Percentiles rank a stretch among this genome's conserved stretches.
phyloP scores from a whole-genome alignment of 2,113 vertebrate species.

The Ivindomyrus marchei region DNA sequence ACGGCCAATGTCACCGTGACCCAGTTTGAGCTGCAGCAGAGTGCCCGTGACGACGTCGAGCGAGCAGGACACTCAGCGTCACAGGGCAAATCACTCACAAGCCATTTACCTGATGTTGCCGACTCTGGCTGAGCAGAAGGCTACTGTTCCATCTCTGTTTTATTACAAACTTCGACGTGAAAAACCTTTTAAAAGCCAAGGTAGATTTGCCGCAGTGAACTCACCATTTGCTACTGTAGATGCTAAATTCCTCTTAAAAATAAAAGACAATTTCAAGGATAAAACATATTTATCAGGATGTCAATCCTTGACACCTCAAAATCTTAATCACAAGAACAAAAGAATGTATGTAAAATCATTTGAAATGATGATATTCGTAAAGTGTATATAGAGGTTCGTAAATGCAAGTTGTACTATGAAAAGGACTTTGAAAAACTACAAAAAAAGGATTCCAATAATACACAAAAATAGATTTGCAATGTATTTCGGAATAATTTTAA shows the following conservation, averaged over 20 bases:
- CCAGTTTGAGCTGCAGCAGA: background rate
- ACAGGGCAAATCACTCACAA: background rate
- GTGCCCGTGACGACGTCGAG: background rate
- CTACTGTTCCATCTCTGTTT: background rate
- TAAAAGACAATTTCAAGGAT: background rate
- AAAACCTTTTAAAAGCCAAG: background rate
- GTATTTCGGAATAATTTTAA: slow-evolving; percentile 11
- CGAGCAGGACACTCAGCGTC: background rate
- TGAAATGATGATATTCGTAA: background rate
- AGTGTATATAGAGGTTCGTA: slow-evolving; percentile 3
- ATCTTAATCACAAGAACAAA: slow-evolving; percentile 4
- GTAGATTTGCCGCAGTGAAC: background rate
- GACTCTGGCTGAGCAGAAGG: background rate
- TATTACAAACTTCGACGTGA: background rate
- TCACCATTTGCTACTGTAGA: slow-evolving; percentile 6
- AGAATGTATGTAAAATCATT: slow-evolving; percentile 8
- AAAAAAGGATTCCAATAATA: background rate
- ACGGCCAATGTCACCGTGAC: background rate
- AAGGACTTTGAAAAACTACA: background rate
- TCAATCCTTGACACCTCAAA: background rate
- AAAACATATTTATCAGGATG: background rate
- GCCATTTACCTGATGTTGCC: background rate
- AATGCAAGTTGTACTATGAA: slow-evolving; percentile 1
- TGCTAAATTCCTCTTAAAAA: background rate
- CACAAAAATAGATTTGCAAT: background rate